Base-by-base conservation (phyloP, 2,113 vertebrate species). In the Nesoenas mayeri region DNA sequence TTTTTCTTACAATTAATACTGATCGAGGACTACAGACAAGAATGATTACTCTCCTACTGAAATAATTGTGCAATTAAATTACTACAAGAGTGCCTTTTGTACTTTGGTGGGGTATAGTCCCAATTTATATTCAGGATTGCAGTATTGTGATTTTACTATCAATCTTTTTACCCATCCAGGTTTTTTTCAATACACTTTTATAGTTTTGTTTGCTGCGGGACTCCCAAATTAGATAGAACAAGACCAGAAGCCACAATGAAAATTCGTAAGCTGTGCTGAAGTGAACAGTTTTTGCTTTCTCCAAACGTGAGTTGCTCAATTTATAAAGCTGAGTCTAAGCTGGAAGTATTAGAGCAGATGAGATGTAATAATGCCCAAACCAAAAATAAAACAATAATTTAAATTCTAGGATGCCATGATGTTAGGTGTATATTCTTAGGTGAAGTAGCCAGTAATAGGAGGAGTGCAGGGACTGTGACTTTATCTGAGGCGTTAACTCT, bases 1-100 rank as follows among this genome's bases (percentile, higher is more conserved):
- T 84, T 93, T 93, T 94, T 86, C 83, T 96, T 96, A 88, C 75
- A 85, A 79, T 91, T 96, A 95, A 70, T 0, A 2, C 50, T 94
- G 93, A 96, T 91, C 94, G 95, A 93, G 82, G 32, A 62, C 84
- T 95, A 85, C 70, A 94, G 89, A 94, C 58, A 73, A 84, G 80
- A 94, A 65, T 91, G 54, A 96, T 91, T 94, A 62, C 66, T 88
- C 54, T 89, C 25, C 36, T 88, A 57, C 73, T 85, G 38, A 82
- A 94, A 74, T 92, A 91, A 82, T 88, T 88, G 62, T 44, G 96
- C 81, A 57, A 2, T 6, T 85, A 84, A 85, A 94, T 91, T 94
- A 50, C 44, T 91, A 31, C 58, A 87, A 82, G 40, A 85, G 38
- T 77, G 54, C 11, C 48, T 92, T 88, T 95, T 95, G 65, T 91